Percentiles rank a stretch among this genome's conserved stretches.
Evolutionary conservation across 2,113 vertebrate genomes (phyloP).

Genomic region (Heterotilapia buettikoferi): DNA sequence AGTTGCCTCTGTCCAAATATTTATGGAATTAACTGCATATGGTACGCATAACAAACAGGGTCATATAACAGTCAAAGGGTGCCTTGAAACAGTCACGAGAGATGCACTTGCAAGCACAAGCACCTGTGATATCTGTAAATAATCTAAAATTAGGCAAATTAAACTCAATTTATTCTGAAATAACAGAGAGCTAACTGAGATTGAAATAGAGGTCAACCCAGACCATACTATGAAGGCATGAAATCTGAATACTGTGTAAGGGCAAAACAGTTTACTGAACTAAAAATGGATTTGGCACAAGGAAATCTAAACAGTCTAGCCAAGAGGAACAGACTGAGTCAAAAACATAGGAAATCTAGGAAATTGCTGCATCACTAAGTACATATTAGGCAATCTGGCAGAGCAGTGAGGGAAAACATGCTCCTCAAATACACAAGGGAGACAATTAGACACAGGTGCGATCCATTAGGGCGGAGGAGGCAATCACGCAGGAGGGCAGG

Average conservation of each 20-base stretch:
- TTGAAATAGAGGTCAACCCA: background rate
- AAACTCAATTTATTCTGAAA: background rate
- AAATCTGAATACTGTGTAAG: background rate
- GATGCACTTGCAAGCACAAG: background rate
- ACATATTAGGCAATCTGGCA: background rate
- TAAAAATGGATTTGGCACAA: background rate
- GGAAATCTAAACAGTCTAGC: background rate
- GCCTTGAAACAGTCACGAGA: background rate
- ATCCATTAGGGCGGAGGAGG: background rate
- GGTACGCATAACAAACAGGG: background rate
- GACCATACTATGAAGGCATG: background rate
- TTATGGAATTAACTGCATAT: background rate
- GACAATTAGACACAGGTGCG: background rate
- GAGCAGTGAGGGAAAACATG: background rate
- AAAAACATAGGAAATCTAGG: background rate
- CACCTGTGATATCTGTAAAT: background rate
- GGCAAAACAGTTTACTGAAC: background rate
- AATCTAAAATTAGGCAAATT: background rate
- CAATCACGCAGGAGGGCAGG: background rate
- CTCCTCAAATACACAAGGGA: background rate
- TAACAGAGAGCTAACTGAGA: background rate
- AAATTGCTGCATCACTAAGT: background rate
- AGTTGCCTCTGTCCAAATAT: background rate
- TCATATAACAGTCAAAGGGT: background rate
- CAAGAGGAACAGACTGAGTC: background rate